These are phyloP conservation scores for Ictalurus furcatus DNA, from an alignment of 2,113 vertebrate species.

Conservation along the genomic window DNA sequence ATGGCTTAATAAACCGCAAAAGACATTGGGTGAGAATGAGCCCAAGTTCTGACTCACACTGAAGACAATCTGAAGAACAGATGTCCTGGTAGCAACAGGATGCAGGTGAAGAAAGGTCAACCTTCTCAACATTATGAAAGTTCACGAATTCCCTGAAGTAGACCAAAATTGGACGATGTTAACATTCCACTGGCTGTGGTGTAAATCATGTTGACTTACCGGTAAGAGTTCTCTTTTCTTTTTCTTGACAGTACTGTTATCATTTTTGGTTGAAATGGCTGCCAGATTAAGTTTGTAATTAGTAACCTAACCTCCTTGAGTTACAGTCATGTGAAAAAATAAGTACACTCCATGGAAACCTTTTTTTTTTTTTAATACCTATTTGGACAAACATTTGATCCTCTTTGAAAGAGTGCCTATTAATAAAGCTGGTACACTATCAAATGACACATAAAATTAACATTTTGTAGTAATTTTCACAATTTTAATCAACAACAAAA, in stretches of 20 bases:
- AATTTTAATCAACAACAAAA: too few relatives aligned
- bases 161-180: background rate
- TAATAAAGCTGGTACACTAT: too few relatives aligned
- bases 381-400: too few relatives aligned
- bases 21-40: background rate
- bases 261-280: background rate
- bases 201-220: background rate
- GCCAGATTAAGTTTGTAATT: background rate
- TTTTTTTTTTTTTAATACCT: too few relatives aligned
- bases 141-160: background rate
- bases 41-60: background rate
- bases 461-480: too few relatives aligned
- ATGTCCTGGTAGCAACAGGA: background rate
- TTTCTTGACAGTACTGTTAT: background rate
- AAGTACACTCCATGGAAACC: too few relatives aligned
- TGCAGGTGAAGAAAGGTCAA: background rate
- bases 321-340: background rate
- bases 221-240: background rate
- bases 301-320: background rate
- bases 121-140: background rate
- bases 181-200: background rate
- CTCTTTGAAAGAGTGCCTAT: too few relatives aligned
- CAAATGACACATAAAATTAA: too few relatives aligned
- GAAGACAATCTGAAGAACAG: constrained; percentile 1
- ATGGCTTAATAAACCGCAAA: background rate